Conservation (phyloP, 1,140 invertebrate genomes). For the Episyrphus balteatus region DNA sequence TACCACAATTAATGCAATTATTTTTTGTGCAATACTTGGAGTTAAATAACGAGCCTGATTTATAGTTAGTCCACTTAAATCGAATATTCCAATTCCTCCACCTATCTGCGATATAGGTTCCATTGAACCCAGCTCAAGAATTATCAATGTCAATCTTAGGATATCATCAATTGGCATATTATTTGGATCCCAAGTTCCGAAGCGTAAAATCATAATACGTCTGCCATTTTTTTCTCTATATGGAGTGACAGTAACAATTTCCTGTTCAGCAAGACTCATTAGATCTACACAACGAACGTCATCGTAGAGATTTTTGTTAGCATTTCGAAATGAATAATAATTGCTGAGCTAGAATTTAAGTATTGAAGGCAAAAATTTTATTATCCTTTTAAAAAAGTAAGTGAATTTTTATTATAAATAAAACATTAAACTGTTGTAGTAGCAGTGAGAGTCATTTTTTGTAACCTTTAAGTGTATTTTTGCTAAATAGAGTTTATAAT, state of each 20-base stretch:
- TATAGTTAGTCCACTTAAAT: conserved; percentile 55
- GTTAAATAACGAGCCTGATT: conserved; percentile 62
- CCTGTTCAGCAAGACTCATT: conserved; percentile 52
- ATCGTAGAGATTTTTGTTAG: conserved; percentile 55
- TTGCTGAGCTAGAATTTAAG: conserved; percentile 52
- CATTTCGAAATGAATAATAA: conserved; percentile 63
- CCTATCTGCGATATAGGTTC: conserved; percentile 64
- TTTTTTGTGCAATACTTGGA: conserved; percentile 51
- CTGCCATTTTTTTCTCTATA: conserved; percentile 56
- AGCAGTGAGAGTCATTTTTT: not conserved
- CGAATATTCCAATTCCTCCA: conserved; percentile 63
- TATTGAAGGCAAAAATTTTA: too few relatives aligned
- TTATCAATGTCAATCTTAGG: conserved; percentile 57
- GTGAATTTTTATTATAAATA: not conserved
- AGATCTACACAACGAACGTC: conserved; percentile 54
- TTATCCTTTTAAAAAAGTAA: not conserved
- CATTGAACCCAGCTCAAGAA: conserved; percentile 59
- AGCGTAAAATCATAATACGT: conserved; percentile 29
- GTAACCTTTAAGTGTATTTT: too few relatives aligned
- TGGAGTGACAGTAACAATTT: conserved; percentile 58
- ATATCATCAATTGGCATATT: conserved; percentile 54
- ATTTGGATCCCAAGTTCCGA: conserved; percentile 61
- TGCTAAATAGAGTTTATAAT: too few relatives aligned
- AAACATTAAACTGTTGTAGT: not conserved
- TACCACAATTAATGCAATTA: conserved; percentile 55